phyloP scores from a whole-genome alignment of 2,888 invertebrate species.

The Synergus itoensis region DNA sequence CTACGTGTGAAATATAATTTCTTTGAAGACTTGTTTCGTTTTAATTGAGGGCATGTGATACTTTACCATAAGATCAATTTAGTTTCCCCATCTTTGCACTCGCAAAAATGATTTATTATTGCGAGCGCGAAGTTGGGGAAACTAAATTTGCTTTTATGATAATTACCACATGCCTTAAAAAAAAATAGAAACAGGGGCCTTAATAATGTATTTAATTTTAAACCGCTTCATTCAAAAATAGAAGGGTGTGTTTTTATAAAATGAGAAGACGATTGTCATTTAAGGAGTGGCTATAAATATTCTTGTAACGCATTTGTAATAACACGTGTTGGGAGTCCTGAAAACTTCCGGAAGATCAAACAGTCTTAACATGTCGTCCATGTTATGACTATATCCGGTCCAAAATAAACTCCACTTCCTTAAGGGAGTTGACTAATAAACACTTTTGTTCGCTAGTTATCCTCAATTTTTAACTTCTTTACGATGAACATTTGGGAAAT shows the following conservation, averaged over 20 bases:
- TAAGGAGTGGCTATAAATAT: slow-evolving; percentile 27
- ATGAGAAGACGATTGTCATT: slow-evolving; percentile 28
- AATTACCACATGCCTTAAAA: not conserved
- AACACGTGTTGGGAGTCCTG: slow-evolving; percentile 35
- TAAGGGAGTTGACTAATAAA: slow-evolving; percentile 42
- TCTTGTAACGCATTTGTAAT: slow-evolving; percentile 35
- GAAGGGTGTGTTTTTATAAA: not conserved
- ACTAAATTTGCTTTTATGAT: no score
- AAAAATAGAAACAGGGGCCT: not conserved
- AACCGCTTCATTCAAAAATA: slow-evolving; percentile 7
- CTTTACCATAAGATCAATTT: no score
- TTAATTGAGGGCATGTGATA: not conserved
- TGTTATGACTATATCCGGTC: slow-evolving; percentile 55
- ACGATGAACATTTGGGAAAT: not conserved
- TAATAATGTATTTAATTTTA: not conserved
- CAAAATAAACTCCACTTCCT: slow-evolving; percentile 60
- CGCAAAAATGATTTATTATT: no score
- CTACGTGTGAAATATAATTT: no score
- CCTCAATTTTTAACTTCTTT: slow-evolving; percentile 3
- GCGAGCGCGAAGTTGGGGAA: no score
- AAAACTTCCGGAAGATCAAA: slow-evolving; percentile 35
- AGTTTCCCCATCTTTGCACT: no score
- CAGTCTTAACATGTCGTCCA: slow-evolving; percentile 35
- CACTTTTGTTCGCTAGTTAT: slow-evolving; percentile 13
- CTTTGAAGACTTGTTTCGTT: not conserved